A percentile compares a stretch with the other conserved stretches of the same genome.
phyloP scores from a whole-genome alignment of 2,113 vertebrate genomes.

The Thryonomys swinderianus region DNA sequence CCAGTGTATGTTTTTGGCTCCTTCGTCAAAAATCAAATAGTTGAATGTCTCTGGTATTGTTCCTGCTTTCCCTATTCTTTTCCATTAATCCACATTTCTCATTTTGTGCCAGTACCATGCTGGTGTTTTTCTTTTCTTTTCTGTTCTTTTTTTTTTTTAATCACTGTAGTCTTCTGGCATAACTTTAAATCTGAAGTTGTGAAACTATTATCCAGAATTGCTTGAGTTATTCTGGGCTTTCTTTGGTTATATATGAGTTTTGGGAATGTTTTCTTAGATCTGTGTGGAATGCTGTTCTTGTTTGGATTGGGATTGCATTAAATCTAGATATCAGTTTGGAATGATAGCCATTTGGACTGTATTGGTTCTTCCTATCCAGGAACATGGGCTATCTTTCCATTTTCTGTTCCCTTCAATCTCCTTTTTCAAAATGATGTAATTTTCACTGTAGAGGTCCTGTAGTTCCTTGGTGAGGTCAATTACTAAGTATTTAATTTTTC shows the following conservation, averaged over 20 bases:
- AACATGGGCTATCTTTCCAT: neutral
- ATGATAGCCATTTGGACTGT: neutral
- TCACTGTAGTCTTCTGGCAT: neutral
- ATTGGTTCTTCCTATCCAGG: neutral
- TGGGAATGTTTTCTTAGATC: neutral
- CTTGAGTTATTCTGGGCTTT: neutral
- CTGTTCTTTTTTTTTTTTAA: neutral
- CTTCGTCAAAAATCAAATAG: neutral
- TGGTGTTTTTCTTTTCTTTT: neutral
- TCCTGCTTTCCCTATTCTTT: neutral
- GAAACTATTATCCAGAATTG: neutral
- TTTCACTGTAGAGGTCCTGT: neutral
- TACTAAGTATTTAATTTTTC: neutral
- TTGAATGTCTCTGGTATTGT: neutral
- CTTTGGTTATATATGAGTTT: neutral
- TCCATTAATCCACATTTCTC: neutral
- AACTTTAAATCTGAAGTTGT: neutral
- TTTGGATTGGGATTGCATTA: neutral
- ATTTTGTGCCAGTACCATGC: neutral
- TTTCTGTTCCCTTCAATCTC: neutral
- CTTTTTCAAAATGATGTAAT: neutral
- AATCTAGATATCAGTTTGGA: neutral
- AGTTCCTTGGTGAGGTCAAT: neutral
- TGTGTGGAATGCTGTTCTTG: neutral
- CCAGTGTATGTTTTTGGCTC: neutral